Evolutionary conservation across 2,113 vertebrate genomes (phyloP).

Genomic region (Acanthisitta chloris): DNA sequence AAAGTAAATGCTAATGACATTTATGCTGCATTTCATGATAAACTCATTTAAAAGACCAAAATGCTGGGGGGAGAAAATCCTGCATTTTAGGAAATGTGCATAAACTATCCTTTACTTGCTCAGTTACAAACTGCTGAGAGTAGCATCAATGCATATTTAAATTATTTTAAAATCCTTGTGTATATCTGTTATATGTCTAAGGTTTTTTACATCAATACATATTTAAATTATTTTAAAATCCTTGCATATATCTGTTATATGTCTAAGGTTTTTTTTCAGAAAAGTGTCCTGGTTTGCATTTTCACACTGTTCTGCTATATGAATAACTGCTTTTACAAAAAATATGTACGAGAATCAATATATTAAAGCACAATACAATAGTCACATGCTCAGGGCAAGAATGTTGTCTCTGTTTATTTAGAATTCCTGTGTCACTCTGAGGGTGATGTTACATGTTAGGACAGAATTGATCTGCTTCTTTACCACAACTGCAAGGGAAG

Average conservation of each 20-base stretch:
- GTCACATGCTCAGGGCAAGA: not conserved
- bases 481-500: not conserved
- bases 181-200: not conserved
- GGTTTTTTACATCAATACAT: not conserved
- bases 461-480: not conserved
- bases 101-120: not conserved
- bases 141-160: not conserved
- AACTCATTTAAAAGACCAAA: conserved; percentile 21
- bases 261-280: not conserved
- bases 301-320: not conserved
- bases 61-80: not conserved
- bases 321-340: not conserved
- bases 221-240: not conserved
- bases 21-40: conserved; percentile 12
- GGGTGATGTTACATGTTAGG: not conserved
- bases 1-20: conserved; percentile 31
- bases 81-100: not conserved
- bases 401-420: not conserved
- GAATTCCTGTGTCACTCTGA: not conserved
- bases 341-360: not conserved
- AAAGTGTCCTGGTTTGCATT: not conserved
- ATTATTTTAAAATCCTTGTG: not conserved
- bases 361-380: not conserved
- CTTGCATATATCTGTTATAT: not conserved
- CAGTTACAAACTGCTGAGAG: not conserved